Evolutionary conservation across 2,113 vertebrate genomes (phyloP).

Genomic region (Arothron firmamentum): DNA sequence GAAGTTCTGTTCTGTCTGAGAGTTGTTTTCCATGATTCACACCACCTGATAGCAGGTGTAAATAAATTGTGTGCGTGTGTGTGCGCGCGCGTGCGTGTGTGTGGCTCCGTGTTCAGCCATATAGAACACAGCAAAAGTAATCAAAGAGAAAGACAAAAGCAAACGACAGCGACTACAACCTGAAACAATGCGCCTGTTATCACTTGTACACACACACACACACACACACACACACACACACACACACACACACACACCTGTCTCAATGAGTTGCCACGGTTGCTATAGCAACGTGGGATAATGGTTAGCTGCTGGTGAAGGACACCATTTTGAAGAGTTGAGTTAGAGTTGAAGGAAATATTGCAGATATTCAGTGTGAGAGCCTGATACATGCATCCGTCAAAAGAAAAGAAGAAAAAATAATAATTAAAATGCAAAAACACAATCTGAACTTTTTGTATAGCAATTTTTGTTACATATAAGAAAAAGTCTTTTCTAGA

Average conservation of each 20-base stretch:
- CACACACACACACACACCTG: neutral
- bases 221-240: neutral
- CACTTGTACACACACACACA: neutral
- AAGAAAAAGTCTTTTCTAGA: too few relatives aligned
- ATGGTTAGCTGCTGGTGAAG: slow-evolving; percentile 50
- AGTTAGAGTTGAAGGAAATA: slow-evolving; percentile 30
- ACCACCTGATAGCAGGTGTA: slow-evolving; percentile 3
- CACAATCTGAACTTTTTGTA: too few relatives aligned
- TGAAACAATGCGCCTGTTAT: slow-evolving; percentile 18
- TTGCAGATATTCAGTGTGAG: slow-evolving; percentile 3
- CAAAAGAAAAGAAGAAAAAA: too few relatives aligned
- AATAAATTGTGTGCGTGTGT: slow-evolving; percentile 41
- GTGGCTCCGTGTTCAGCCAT: slow-evolving; percentile 51
- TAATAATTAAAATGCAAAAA: too few relatives aligned
- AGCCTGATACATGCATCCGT: neutral
- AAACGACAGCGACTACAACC: slow-evolving; percentile 46
- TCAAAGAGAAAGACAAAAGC: slow-evolving; percentile 57
- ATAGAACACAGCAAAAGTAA: slow-evolving; percentile 48
- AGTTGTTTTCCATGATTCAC: too few relatives aligned
- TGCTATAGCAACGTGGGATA: slow-evolving; percentile 31
- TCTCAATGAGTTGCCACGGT: slow-evolving; percentile 43
- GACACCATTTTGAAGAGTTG: slow-evolving; percentile 32
- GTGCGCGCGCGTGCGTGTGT: slow-evolving; percentile 13
- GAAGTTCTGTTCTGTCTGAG: too few relatives aligned
- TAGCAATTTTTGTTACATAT: too few relatives aligned